These are phyloP conservation scores for Gasteruption jaculator DNA, from an alignment of 2,888 invertebrate genomes.

Conservation along the genomic window DNA sequence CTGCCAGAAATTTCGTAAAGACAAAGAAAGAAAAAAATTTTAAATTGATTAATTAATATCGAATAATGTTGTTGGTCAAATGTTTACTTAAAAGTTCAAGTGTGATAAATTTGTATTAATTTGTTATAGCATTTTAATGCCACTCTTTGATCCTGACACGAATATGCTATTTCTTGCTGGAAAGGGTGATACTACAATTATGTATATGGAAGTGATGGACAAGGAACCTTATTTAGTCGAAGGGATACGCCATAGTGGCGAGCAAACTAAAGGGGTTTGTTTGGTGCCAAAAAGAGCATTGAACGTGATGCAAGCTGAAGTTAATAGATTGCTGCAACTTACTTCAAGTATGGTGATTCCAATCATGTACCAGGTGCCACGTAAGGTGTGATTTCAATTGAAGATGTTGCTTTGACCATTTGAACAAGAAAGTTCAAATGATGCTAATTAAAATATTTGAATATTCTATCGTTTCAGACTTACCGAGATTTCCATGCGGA, in stretches of 20 bases:
- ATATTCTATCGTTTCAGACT: slow-evolving; percentile 56
- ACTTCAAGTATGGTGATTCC: slow-evolving; percentile 84
- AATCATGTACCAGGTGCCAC: slow-evolving; percentile 90
- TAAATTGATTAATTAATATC: background rate
- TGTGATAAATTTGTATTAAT: too few relatives aligned
- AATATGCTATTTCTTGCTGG: slow-evolving; percentile 93
- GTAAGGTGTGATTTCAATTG: slow-evolving; percentile 63
- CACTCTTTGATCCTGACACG: slow-evolving; percentile 88
- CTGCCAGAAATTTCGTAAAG: background rate
- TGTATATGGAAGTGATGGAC: slow-evolving; percentile 86
- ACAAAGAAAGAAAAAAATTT: slow-evolving; percentile 5
- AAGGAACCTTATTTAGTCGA: slow-evolving; percentile 87
- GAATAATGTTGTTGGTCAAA: background rate
- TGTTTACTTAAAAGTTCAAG: slow-evolving; percentile 1
- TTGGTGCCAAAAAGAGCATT: slow-evolving; percentile 87
- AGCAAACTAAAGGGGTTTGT: slow-evolving; percentile 93
- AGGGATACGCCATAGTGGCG: slow-evolving; percentile 83
- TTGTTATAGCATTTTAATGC: slow-evolving; percentile 86
- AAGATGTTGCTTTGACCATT: background rate
- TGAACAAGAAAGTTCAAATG: background rate
- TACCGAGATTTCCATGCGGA: slow-evolving; percentile 94
- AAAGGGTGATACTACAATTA: slow-evolving; percentile 89
- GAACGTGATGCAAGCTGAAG: slow-evolving; percentile 96
- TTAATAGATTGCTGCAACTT: slow-evolving; percentile 84
- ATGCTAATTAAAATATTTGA: slow-evolving; percentile 8